These are phyloP conservation scores for Scomberomorus guttatus DNA, from an alignment of 2,797 vertebrate genomes.

Conservation along the genomic window DNA sequence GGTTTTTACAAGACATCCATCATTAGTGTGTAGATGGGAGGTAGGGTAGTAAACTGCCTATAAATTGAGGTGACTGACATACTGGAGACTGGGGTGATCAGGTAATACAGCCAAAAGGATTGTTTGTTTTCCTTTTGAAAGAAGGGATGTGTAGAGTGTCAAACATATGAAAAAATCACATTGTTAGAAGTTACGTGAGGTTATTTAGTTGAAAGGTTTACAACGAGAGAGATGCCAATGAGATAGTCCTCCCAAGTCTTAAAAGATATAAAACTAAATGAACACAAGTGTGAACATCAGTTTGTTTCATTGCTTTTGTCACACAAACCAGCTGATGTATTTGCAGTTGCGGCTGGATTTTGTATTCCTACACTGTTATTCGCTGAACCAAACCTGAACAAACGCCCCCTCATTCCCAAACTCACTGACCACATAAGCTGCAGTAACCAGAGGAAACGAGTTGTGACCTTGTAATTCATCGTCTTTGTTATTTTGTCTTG, in stretches of 20 bases:
- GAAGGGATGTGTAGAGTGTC: too few relatives aligned
- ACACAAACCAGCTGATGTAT: conserved; percentile 36
- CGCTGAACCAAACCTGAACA: conserved; percentile 46
- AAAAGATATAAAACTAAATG: conserved; percentile 14
- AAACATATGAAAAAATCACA: too few relatives aligned
- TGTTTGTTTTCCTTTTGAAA: too few relatives aligned
- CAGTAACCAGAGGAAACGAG: conserved; percentile 42
- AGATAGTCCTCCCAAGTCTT: neutral
- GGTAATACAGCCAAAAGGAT: too few relatives aligned
- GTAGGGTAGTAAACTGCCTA: conserved; percentile 31
- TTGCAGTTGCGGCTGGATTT: conserved; percentile 44
- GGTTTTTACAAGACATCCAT: conserved; percentile 25
- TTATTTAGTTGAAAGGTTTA: neutral
- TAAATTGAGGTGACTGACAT: conserved; percentile 17
- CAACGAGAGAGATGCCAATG: too few relatives aligned
- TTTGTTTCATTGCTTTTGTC: conserved; percentile 26
- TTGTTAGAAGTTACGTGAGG: neutral
- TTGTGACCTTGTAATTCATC: conserved; percentile 53
- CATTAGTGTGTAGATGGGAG: conserved; percentile 42
- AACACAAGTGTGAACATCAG: conserved; percentile 15
- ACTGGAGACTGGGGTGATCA: neutral
- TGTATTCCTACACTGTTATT: conserved; percentile 55
- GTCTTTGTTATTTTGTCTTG: conserved; percentile 53
- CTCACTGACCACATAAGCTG: conserved; percentile 39
- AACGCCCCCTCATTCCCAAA: conserved; percentile 28